A percentile compares a stretch with the other conserved stretches of the same genome.
Evolutionary conservation across 1,140 invertebrate genomes (phyloP).

Genomic region (Drosophila arizonae): DNA sequence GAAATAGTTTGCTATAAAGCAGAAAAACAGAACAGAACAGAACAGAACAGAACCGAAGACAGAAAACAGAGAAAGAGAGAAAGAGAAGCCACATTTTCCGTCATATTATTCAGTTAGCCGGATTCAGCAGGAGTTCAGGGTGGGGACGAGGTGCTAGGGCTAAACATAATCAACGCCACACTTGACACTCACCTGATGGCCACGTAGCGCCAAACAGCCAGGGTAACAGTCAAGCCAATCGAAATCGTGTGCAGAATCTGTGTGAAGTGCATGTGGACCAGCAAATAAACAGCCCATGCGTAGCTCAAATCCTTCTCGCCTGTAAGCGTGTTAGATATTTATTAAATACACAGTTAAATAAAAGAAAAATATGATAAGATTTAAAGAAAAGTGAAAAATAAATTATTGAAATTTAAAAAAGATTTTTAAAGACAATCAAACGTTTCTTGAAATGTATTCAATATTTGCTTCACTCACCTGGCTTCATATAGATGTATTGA

Average conservation of each 20-base stretch:
- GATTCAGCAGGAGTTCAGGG: slow-evolving; percentile 3
- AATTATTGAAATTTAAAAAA: no score
- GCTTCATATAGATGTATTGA: slow-evolving; percentile 86
- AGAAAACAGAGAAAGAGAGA: slow-evolving; percentile 44
- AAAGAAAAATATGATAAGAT: no score
- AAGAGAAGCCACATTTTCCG: slow-evolving; percentile 65
- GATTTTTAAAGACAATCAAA: no score
- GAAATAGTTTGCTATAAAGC: slow-evolving; percentile 79
- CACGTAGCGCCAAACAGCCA: slow-evolving; percentile 86
- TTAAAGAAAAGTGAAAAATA: no score
- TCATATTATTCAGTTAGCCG: slow-evolving; percentile 50
- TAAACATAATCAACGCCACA: not conserved
- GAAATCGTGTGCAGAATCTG: slow-evolving; percentile 92
- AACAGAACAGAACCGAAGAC: not conserved
- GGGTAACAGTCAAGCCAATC: slow-evolving; percentile 92
- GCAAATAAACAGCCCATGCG: slow-evolving; percentile 88
- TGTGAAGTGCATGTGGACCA: slow-evolving; percentile 91
- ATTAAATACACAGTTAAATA: no score
- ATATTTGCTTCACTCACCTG: slow-evolving; percentile 49
- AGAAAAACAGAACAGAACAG: slow-evolving; percentile 34
- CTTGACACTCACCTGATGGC: slow-evolving; percentile 74
- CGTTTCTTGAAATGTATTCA: no score
- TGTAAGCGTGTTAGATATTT: slow-evolving; percentile 16
- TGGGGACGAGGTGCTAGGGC: not conserved
- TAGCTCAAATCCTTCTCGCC: slow-evolving; percentile 86